Evolutionary conservation across 2,888 invertebrate genomes (phyloP).

Genomic region (Synanthedon myopaeformis): DNA sequence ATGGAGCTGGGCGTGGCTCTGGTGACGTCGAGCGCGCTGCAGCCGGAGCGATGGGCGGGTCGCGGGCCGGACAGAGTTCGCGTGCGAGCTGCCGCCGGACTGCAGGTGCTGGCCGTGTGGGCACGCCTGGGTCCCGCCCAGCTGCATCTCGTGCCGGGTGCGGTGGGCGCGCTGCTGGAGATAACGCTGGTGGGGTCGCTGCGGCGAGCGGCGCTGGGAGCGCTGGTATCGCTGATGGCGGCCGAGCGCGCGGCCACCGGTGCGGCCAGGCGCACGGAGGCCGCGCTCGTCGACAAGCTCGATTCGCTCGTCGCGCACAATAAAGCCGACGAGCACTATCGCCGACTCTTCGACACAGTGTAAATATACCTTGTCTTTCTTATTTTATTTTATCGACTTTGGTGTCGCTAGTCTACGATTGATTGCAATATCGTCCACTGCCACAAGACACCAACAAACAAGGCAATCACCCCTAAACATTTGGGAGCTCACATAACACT

Average conservation of each 20-base stretch:
- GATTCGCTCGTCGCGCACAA: slow-evolving; percentile 93
- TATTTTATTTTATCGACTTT: background rate
- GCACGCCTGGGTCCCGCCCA: slow-evolving; percentile 87
- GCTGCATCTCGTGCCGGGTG: slow-evolving; percentile 88
- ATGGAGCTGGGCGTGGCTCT: slow-evolving; percentile 59
- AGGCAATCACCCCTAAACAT: no score
- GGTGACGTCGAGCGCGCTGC: slow-evolving; percentile 49
- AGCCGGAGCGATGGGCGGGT: slow-evolving; percentile 55
- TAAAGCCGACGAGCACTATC: slow-evolving; percentile 93
- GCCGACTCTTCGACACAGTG: slow-evolving; percentile 95
- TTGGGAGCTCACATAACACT: no score
- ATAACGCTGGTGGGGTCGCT: slow-evolving; percentile 93
- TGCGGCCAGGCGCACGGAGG: slow-evolving; percentile 91
- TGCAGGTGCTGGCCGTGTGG: slow-evolving; percentile 93
- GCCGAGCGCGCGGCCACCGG: slow-evolving; percentile 86
- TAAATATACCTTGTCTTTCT: slow-evolving; percentile 68
- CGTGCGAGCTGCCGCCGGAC: slow-evolving; percentile 93
- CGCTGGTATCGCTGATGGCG: slow-evolving; percentile 96
- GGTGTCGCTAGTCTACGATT: no score
- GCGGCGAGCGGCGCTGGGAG: slow-evolving; percentile 89
- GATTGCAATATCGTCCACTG: no score
- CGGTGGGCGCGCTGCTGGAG: slow-evolving; percentile 94
- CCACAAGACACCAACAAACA: no score
- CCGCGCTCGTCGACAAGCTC: slow-evolving; percentile 92
- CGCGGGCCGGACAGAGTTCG: slow-evolving; percentile 68